Conservation (phyloP, 2,888 invertebrate genomes). For the Plutella xylostella region DNA sequence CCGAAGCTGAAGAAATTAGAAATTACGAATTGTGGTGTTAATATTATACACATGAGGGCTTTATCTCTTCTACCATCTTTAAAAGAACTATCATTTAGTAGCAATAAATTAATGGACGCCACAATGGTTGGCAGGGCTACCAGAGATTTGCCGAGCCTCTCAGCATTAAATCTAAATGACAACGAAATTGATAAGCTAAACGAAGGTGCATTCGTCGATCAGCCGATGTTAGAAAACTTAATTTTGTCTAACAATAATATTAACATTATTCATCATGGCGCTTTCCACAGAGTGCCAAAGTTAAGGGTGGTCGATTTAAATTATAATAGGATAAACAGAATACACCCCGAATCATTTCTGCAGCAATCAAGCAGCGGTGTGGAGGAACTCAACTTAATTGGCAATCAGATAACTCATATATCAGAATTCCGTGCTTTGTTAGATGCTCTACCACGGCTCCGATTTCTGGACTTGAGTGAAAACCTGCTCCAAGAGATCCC, state of each 20-base stretch:
- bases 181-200: slow-evolving; percentile 78
- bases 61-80: slow-evolving; percentile 78
- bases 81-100: slow-evolving; percentile 75
- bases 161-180: slow-evolving; percentile 76
- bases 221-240: slow-evolving; percentile 76
- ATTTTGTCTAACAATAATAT: slow-evolving; percentile 80
- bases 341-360: slow-evolving; percentile 86
- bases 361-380: slow-evolving; percentile 80
- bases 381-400: slow-evolving; percentile 81
- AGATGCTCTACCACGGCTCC: slow-evolving; percentile 81
- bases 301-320: slow-evolving; percentile 81
- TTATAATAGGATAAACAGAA: slow-evolving; percentile 78
- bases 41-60: slow-evolving; percentile 82
- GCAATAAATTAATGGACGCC: slow-evolving; percentile 82
- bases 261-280: slow-evolving; percentile 80
- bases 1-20: slow-evolving; percentile 78
- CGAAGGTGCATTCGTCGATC: slow-evolving; percentile 84
- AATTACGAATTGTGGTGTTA: slow-evolving; percentile 80
- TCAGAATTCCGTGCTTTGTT: slow-evolving; percentile 80
- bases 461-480: slow-evolving; percentile 82
- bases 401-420: slow-evolving; percentile 82
- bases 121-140: slow-evolving; percentile 84
- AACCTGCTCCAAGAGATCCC: slow-evolving; percentile 83
- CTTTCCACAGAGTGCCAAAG: slow-evolving; percentile 83
- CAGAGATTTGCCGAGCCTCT: slow-evolving; percentile 79